Conservation (phyloP, 2,888 invertebrate species). For the Antitype chi region DNA sequence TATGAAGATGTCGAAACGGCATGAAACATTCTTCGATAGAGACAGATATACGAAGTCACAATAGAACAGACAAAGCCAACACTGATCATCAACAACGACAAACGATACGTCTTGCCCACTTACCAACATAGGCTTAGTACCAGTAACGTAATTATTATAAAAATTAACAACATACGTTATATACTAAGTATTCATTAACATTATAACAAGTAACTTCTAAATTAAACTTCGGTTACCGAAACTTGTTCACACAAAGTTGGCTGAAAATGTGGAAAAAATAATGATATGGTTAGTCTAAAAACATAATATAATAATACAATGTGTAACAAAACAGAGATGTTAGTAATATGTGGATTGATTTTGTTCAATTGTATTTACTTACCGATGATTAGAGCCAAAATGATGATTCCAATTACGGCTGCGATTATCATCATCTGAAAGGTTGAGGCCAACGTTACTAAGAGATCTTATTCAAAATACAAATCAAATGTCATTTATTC, state of each 20-base stretch:
- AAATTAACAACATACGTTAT: constrained; percentile 83
- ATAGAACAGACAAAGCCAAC: constrained; percentile 87
- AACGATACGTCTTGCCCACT: constrained; percentile 80
- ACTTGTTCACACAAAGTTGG: constrained; percentile 90
- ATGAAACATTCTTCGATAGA: constrained; percentile 73
- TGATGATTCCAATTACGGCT: constrained; percentile 95
- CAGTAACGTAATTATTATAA: constrained; percentile 75
- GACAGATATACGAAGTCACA: constrained; percentile 80
- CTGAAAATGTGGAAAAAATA: constrained; percentile 88
- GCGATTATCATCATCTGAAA: constrained; percentile 97
- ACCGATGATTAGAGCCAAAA: constrained; percentile 97
- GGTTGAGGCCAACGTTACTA: constrained; percentile 21
- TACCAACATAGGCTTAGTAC: constrained; percentile 84
- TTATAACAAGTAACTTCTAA: constrained; percentile 86
- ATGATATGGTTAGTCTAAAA: constrained; percentile 84
- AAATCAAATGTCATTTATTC: too few relatives aligned
- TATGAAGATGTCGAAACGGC: constrained; percentile 73
- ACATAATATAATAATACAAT: constrained; percentile 74
- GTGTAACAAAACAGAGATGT: constrained; percentile 64
- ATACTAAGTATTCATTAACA: constrained; percentile 79
- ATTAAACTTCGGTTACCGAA: constrained; percentile 87
- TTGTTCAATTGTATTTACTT: constrained; percentile 81
- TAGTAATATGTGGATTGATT: constrained; percentile 48
- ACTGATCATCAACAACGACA: constrained; percentile 81
- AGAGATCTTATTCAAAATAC: too few relatives aligned